Conservation (phyloP, 2,888 invertebrate genomes). For the Aphidius colemani region DNA sequence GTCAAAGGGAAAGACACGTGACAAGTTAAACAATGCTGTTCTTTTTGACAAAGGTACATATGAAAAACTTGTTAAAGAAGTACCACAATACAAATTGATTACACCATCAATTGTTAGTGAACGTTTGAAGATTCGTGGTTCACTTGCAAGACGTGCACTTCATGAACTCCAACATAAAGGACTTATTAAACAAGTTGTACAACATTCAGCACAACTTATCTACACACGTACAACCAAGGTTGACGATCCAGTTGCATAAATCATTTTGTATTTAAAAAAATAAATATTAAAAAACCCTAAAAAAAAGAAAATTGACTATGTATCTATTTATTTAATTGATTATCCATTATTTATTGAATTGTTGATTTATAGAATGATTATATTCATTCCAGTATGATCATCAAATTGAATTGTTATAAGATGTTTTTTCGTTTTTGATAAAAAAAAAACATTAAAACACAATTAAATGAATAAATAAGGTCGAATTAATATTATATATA, state of each 20-base stretch:
- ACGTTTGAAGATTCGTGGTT: conserved; percentile 96
- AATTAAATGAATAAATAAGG: too few species aligned
- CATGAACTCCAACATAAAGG: conserved; percentile 94
- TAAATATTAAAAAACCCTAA: too few species aligned
- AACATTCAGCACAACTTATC: conserved; percentile 95
- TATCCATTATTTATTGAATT: too few species aligned
- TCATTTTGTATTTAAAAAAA: too few species aligned
- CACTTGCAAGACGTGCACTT: conserved; percentile 91
- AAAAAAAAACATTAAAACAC: too few species aligned
- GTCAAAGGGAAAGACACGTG: conserved; percentile 99
- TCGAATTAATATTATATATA: too few species aligned
- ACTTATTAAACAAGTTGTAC: conserved; percentile 92
- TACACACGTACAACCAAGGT: conserved; percentile 96
- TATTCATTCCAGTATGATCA: too few species aligned
- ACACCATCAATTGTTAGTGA: conserved; percentile 99
- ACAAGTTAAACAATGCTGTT: conserved; percentile 99
- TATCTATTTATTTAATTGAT: too few species aligned
- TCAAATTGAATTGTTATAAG: too few species aligned
- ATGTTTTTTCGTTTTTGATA: too few species aligned
- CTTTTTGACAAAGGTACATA: conserved; percentile 98
- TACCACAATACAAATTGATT: conserved; percentile 96
- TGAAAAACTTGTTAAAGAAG: conserved; percentile 95
- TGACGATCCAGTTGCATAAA: conserved; percentile 77
- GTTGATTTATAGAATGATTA: too few species aligned
- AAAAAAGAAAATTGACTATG: too few species aligned